These are phyloP conservation scores for Tyrophagus putrescentiae DNA, from an alignment of 1,140 invertebrate genomes.

Conservation along the genomic window DNA sequence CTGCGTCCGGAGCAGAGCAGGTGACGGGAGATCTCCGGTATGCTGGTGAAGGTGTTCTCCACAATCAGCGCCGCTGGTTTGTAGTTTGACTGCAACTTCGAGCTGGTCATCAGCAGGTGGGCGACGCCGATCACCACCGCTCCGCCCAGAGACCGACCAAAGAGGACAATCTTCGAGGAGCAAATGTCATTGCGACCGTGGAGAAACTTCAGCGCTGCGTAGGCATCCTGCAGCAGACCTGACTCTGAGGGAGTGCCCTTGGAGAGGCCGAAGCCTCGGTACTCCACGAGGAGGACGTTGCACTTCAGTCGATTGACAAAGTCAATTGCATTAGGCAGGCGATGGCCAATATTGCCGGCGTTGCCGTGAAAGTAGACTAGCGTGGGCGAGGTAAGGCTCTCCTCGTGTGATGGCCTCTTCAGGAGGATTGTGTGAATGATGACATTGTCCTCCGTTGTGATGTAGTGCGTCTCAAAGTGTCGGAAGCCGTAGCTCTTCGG, in stretches of 20 bases:
- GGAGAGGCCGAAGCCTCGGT: constrained; percentile 83
- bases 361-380: constrained; percentile 85
- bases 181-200: constrained; percentile 63
- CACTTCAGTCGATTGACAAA: constrained; percentile 61
- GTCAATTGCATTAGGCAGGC: constrained; percentile 59
- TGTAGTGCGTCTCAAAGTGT: constrained; percentile 63
- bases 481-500: constrained; percentile 61
- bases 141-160: constrained; percentile 60
- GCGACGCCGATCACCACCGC: constrained; percentile 72
- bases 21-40: constrained; percentile 67
- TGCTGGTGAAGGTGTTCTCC: constrained; percentile 88
- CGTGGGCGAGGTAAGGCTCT: constrained; percentile 50
- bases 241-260: constrained; percentile 65
- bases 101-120: constrained; percentile 36
- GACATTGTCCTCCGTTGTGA: constrained; percentile 53
- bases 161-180: constrained; percentile 67
- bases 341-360: constrained; percentile 88
- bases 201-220: constrained; percentile 69
- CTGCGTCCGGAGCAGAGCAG: constrained; percentile 31
- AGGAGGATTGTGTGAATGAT: constrained; percentile 73
- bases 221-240: constrained; percentile 68
- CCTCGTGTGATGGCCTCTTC: constrained; percentile 49
- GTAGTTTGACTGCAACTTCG: constrained; percentile 44
- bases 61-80: constrained; percentile 65
- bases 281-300: constrained; percentile 79